Percentiles rank a stretch among this genome's conserved stretches.
Conservation (phyloP, 2,888 invertebrate species). For the Dastarcus helophoroides region DNA sequence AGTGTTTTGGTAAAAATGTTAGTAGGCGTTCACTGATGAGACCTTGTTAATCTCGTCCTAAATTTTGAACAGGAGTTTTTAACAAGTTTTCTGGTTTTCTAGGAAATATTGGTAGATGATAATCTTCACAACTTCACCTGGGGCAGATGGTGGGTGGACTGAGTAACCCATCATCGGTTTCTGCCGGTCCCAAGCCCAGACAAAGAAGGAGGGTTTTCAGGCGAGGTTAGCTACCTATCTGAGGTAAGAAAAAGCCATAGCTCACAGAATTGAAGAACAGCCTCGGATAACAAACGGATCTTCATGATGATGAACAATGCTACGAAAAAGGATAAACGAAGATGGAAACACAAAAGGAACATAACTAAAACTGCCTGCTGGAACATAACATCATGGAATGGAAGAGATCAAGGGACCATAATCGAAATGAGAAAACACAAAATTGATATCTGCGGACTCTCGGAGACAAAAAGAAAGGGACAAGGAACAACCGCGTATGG, state of each 20-base stretch:
- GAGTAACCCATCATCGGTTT: slow-evolving; percentile 5
- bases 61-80: too few species aligned
- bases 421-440: slow-evolving; percentile 7
- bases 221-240: slow-evolving; percentile 5
- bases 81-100: too few species aligned
- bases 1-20: too few species aligned
- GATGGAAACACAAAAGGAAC: too few species aligned
- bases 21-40: too few species aligned
- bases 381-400: slow-evolving; percentile 9
- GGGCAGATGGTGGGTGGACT: slow-evolving; percentile 3
- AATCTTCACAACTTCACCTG: too few species aligned
- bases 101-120: too few species aligned
- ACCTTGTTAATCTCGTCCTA: too few species aligned
- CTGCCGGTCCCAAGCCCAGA: slow-evolving; percentile 5
- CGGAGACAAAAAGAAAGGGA: slow-evolving; percentile 6
- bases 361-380: too few species aligned
- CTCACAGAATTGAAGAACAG: slow-evolving; percentile 5
- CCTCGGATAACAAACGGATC: slow-evolving; percentile 1
- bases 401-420: slow-evolving; percentile 6
- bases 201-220: too few species aligned
- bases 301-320: not conserved
- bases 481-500: slow-evolving; percentile 4
- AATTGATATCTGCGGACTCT: slow-evolving; percentile 8
- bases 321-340: not conserved
- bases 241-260: not conserved